Base-by-base conservation (phyloP, 2,113 vertebrate genomes). In the Holacanthus passer region DNA sequence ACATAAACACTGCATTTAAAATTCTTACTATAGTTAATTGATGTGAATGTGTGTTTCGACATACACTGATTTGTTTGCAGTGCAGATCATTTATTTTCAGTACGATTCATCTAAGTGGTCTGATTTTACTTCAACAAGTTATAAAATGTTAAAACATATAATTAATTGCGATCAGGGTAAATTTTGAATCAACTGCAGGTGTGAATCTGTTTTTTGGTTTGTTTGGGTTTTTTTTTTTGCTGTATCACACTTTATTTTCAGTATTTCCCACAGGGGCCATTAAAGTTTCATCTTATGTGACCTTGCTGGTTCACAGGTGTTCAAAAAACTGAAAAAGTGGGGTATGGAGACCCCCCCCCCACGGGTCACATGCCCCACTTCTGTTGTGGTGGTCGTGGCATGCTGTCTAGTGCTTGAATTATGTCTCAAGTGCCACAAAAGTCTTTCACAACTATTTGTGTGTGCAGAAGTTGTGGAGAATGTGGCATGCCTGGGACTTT, bases 391-490 rank as follows among this genome's bases (percentile, higher is more conserved):
- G 77, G 82, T 48, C 11, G 48, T 64, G 81, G 83, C 79, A 75
- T 58, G 87, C 79, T 83, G 88, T 89, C 89, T 73, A 48, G 66
- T 76, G 85, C 73, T 83, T 92, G 73, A 87, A 91, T 92, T 87
- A 87, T 89, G 79, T 85, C 88, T 87, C 69, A 89, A 90, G 89
- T 92, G 83, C 87, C 82, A 84, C 92, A 86, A 87, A 92, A 93
- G 91, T 93, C 84, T 91, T 92, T 93, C 87, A 89, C 85, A 90
- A 90, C 89, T 87, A 74, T 91, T 89, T 45, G 77, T 88, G 84
- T 90, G 77, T 67, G 77, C 74, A 83, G 67, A 91, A 77, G 87
- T 90, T 89, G 82, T 72, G 83, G 82, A 76, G 85, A 90, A 84
- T 83, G 86, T 72, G 85, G 89, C 79, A 77, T 88, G 81, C 89